Conservation (phyloP, 2,113 vertebrate species). For the Melanocharis versteri region DNA sequence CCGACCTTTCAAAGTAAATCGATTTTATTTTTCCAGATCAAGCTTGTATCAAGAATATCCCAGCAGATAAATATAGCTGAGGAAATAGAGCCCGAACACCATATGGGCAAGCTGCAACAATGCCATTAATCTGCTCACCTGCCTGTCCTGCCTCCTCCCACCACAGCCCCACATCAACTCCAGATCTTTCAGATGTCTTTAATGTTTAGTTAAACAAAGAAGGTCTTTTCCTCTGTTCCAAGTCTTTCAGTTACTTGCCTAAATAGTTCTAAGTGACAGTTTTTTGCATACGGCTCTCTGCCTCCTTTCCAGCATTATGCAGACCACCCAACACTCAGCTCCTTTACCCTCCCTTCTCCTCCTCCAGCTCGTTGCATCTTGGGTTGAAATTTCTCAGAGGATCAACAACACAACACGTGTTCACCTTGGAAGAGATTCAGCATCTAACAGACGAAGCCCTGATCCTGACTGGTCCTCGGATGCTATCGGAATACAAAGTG, state of each 20-base stretch:
- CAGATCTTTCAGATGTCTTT: slow-evolving; percentile 15
- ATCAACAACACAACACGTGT: neutral
- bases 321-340: slow-evolving; percentile 34
- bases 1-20: neutral
- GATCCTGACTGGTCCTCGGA: neutral
- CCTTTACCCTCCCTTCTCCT: neutral
- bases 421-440: neutral
- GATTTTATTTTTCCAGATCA: neutral
- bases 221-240: slow-evolving; percentile 37
- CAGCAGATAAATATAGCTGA: neutral
- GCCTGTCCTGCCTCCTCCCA: slow-evolving; percentile 36
- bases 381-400: neutral
- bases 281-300: neutral
- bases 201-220: slow-evolving; percentile 9
- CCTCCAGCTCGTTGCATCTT: neutral
- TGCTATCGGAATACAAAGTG: neutral
- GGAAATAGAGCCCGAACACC: neutral
- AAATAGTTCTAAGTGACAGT: slow-evolving; percentile 29
- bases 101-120: slow-evolving; percentile 28
- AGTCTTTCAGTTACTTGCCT: slow-evolving; percentile 31
- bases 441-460: neutral
- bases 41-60: neutral
- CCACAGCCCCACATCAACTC: slow-evolving; percentile 2
- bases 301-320: neutral
- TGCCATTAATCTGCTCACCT: slow-evolving; percentile 4